These are phyloP conservation scores for Timandra comae DNA, from an alignment of 2,888 invertebrate genomes.

Conservation along the genomic window DNA sequence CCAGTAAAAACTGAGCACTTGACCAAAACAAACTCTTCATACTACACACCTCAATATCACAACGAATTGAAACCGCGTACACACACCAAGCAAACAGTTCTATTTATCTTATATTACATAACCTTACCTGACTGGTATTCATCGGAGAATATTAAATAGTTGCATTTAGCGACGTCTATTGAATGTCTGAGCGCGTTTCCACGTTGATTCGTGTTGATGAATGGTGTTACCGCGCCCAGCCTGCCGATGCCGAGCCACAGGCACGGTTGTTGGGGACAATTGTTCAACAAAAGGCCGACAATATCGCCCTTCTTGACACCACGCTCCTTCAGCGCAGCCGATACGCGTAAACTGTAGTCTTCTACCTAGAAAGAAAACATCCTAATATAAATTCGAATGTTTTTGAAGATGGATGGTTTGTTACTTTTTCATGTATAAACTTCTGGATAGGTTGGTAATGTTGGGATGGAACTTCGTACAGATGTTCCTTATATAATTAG, in stretches of 20 bases:
- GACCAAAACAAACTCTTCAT: too few species aligned
- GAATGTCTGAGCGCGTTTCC: constrained; percentile 91
- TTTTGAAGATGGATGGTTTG: too few species aligned
- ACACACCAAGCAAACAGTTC: too few species aligned
- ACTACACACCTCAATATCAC: too few species aligned
- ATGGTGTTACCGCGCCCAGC: constrained; percentile 87
- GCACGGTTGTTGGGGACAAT: constrained; percentile 93
- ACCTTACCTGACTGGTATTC: constrained; percentile 80
- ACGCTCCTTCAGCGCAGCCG: constrained; percentile 85
- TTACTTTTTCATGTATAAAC: too few species aligned
- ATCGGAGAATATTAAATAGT: constrained; percentile 88
- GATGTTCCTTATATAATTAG: too few species aligned
- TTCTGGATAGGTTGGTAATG: too few species aligned
- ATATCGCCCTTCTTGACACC: constrained; percentile 92
- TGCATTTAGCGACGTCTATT: constrained; percentile 89
- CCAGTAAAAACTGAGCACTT: too few species aligned
- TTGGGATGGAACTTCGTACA: too few species aligned
- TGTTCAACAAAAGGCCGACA: constrained; percentile 92
- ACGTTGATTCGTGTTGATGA: constrained; percentile 95
- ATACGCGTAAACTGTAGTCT: constrained; percentile 89
- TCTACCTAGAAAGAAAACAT: constrained; percentile 84
- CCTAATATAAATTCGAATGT: too few species aligned
- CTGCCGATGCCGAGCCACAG: constrained; percentile 96
- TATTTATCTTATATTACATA: too few species aligned
- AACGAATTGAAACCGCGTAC: too few species aligned